phyloP scores from a whole-genome alignment of 2,113 vertebrate genomes.

The Porphyrio hochstetteri region DNA sequence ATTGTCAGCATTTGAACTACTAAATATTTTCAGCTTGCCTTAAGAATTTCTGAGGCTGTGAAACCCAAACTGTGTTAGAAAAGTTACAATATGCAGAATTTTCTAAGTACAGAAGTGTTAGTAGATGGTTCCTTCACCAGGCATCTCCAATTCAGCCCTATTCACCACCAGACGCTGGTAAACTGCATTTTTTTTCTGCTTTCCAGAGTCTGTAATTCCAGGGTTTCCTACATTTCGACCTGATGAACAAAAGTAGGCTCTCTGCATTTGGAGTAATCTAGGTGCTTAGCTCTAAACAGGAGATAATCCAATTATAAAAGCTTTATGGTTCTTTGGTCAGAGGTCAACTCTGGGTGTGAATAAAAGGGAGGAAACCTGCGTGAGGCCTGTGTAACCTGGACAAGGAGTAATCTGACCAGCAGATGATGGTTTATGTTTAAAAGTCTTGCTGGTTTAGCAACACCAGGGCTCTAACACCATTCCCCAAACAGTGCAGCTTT shows the following conservation, averaged over 20 bases:
- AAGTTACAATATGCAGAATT: not conserved
- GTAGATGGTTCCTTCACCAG: not conserved
- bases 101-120: not conserved
- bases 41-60: not conserved
- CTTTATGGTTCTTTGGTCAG: not conserved
- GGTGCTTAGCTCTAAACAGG: not conserved
- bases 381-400: not conserved
- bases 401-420: not conserved
- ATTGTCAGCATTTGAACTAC: not conserved
- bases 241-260: not conserved
- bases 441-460: not conserved
- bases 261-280: rapidly evolving
- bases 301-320: conserved; percentile 27
- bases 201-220: not conserved
- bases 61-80: not conserved
- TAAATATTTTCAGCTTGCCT: not conserved
- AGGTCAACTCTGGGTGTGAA: conserved; percentile 26
- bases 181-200: not conserved
- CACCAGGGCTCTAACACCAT: not conserved
- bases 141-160: not conserved
- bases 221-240: not conserved
- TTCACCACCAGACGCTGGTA: not conserved
- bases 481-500: not conserved
- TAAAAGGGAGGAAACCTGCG: not conserved
- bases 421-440: not conserved